Base-by-base conservation (phyloP, 2,797 vertebrate genomes). In the Anabacerthia variegaticeps region DNA sequence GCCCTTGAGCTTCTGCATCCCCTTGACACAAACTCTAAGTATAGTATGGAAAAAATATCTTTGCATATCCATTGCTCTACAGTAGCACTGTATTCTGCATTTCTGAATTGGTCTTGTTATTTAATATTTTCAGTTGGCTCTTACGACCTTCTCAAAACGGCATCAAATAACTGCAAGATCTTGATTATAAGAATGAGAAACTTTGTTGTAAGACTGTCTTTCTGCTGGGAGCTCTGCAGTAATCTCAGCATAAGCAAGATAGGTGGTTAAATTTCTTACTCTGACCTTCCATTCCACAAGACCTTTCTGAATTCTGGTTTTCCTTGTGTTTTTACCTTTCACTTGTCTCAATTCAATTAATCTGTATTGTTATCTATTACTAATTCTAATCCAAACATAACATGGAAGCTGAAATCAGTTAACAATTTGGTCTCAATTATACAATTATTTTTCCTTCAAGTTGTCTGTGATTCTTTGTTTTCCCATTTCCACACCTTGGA, bases 391-490 rank as follows among this genome's bases (percentile, higher is more conserved):
- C 46, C 67, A 39, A 81, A 51, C 36, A 26, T 44, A 73, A 62
- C 43, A 20, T 23, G 51, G 74, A 54, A 86, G n/a, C 78, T 43
- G 20, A 43, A 61, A 78, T 92, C 34, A 30, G 44, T 67, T 56
- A 77, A 61, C 44, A 55, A 54, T 87, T 89, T 76, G 67, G 11
- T 82, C 39, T 85, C 39, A 75, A 65, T 90, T 91, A 75, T 37
- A 8, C 36, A 59, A 74, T 75, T 91, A 91, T 12, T 78, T 68
- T 76, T 49, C 34, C 27, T 86, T 58, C 49, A 68, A 68, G 56
- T 43, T 90, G 48, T 52, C 55, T 91, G 67, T 87, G 67, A 43
- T 87, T 91, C 63, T 85, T 83, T 87, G n/a, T 76, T 93, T 85
- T 76, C 67, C 23, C 36, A 44, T 73, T 59, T 78, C 67, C 39